Percentiles rank a stretch among this genome's conserved stretches.
Evolutionary conservation across 2,888 invertebrate species (phyloP).

Genomic region (Mesorhabditis spiculigera): DNA sequence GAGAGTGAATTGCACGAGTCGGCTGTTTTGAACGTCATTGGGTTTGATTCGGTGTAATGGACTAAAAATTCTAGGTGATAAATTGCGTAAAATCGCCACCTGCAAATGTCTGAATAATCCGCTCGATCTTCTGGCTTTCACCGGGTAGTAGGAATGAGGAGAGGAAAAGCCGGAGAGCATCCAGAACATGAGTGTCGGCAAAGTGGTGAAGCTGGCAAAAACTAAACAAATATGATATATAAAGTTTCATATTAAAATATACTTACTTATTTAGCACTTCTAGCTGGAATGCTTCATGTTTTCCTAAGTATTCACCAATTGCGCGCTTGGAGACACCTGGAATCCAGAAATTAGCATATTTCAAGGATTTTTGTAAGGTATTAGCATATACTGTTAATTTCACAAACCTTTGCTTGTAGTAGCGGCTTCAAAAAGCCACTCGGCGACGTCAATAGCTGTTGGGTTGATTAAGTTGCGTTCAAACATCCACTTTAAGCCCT

Average conservation of each 20-base stretch:
- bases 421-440: neutral
- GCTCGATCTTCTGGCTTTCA: conserved; percentile 42
- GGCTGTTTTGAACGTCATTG: conserved; percentile 19
- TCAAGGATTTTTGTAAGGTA: no score
- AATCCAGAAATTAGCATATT: neutral
- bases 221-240: neutral
- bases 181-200: neutral
- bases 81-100: neutral
- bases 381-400: no score
- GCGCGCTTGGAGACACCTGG: conserved; percentile 2
- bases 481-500: neutral
- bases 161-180: conserved; percentile 11
- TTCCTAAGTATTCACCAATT: conserved; percentile 19
- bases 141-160: conserved; percentile 37
- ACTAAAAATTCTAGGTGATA: neutral
- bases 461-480: neutral
- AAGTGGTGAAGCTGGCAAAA: neutral
- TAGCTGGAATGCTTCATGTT: conserved; percentile 6
- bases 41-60: conserved; percentile 24
- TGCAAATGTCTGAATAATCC: conserved; percentile 33
- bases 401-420: neutral
- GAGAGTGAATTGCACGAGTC: conserved; percentile 37
- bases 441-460: neutral
- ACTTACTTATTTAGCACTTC: neutral
- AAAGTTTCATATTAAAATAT: neutral